Base-by-base conservation (phyloP, 2,888 invertebrate genomes). In the Drosophila picticornis region DNA sequence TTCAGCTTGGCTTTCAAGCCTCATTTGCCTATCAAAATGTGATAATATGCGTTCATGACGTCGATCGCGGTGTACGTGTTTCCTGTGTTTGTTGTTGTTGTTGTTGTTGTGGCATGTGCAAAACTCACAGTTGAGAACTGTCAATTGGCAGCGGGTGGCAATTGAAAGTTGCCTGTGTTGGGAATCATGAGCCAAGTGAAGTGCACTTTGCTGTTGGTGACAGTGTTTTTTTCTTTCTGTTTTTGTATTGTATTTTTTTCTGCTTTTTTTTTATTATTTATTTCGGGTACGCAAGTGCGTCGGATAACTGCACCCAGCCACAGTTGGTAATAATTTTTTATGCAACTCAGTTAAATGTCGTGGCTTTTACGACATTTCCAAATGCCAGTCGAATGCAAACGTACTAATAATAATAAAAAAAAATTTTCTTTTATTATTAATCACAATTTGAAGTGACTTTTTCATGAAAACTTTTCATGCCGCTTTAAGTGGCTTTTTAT, bases 1-100 rank as follows among this genome's bases (percentile, higher is more conserved):
- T 58, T 52, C 64, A 55, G 72, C 70, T 74, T 75, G 82, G 82
- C 88, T 80, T 84, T 81, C 77, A 83, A 80, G 88, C 83, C 83
- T 81, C 87, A 89, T 91, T 91, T 91, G 83, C 84, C 88, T 87
- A 91, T 88, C 87, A 80, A 82, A 83, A 72, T 81, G 84, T 88
- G 86, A 88, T 87, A 90, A 88, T 78, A 82, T 81, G 80, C 77
- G 77, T 83, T 88, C 80, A 81, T 80, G 81, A 79, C 77, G 79
- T 81, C 81, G 77, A 83, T 72, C 69, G 59, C 63, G 51, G 46
- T 46, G 80, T 85, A 89, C 87, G 90, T 88, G 88, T 88, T 88
- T 86, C 88, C 88, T 80, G 88, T 78, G 53, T 67, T 40, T 61
- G 25, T 72, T 71, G 29, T 56, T 51, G 36, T 40, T 67, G n/a